A percentile compares a stretch with the other conserved stretches of the same genome.
phyloP scores from a whole-genome alignment of 2,797 vertebrate species.

The Microtus agrestis region DNA sequence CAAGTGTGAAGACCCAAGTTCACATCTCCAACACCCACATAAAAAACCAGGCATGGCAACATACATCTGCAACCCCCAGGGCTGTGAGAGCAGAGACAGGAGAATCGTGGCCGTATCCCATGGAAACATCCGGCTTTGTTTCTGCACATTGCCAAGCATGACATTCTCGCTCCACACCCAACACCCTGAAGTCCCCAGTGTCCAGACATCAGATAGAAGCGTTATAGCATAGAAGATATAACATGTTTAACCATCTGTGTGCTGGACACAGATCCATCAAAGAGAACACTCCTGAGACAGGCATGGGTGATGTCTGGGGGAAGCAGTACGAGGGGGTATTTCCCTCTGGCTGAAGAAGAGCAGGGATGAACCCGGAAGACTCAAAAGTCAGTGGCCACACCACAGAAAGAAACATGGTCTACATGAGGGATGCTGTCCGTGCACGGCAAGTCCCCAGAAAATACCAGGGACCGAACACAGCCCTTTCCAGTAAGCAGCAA shows the following conservation, averaged over 20 bases:
- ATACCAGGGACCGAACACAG: neutral
- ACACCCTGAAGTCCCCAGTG: neutral
- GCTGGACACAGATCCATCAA: rapidly evolving
- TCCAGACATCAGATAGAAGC: neutral
- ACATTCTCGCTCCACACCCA: neutral
- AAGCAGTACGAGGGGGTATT: rapidly evolving
- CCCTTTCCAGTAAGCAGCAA: neutral
- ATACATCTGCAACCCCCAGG: neutral
- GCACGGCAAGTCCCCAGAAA: rapidly evolving
- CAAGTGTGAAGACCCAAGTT: neutral
- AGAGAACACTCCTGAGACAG: neutral
- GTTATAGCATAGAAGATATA: neutral
- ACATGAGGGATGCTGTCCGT: rapidly evolving
- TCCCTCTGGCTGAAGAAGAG: neutral
- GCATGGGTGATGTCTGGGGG: rapidly evolving
- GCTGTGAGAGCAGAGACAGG: neutral
- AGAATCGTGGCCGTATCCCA: neutral
- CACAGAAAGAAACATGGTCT: neutral
- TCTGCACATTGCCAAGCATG: neutral
- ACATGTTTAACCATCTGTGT: neutral
- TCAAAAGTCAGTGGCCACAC: neutral
- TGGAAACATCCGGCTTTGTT: neutral
- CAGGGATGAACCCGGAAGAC: rapidly evolving
- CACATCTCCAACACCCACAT: neutral
- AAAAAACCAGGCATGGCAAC: neutral